These are phyloP conservation scores for Drosophila burlai DNA, from an alignment of 1,140 invertebrate species.

Conservation along the genomic window DNA sequence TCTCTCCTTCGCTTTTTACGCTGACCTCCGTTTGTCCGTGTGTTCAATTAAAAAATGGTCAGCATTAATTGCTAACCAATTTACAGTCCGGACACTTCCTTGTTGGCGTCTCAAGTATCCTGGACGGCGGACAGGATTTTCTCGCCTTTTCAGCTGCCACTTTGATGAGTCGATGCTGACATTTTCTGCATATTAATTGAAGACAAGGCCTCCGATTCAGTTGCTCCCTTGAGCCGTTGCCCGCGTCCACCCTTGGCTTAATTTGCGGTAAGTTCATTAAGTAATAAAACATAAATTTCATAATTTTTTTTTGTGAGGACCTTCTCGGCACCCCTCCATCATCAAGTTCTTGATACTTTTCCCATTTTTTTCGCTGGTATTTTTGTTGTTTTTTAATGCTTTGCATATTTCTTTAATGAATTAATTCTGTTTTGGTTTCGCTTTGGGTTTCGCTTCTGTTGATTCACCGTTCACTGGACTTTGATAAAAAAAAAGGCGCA, in stretches of 20 bases:
- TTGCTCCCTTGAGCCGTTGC: slow-evolving; percentile 15
- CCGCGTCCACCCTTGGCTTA: slow-evolving; percentile 68
- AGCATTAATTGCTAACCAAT: slow-evolving; percentile 75
- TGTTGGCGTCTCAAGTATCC: slow-evolving; percentile 39
- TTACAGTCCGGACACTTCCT: slow-evolving; percentile 56
- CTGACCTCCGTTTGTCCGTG: slow-evolving; percentile 28
- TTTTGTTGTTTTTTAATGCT: slow-evolving; percentile 64
- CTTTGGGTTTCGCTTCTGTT: slow-evolving; percentile 75
- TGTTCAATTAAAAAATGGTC: slow-evolving; percentile 73
- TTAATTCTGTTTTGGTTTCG: slow-evolving; percentile 82
- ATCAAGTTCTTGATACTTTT: slow-evolving; percentile 60
- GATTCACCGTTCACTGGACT: slow-evolving; percentile 82
- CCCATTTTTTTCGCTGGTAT: slow-evolving; percentile 36
- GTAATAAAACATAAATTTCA: slow-evolving; percentile 83
- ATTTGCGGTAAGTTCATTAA: slow-evolving; percentile 84
- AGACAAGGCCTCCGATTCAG: slow-evolving; percentile 50
- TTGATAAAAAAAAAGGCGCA: slow-evolving; percentile 73
- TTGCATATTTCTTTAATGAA: slow-evolving; percentile 84
- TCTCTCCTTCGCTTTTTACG: background rate
- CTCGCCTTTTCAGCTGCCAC: slow-evolving; percentile 21
- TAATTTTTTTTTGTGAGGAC: slow-evolving; percentile 51
- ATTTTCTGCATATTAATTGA: slow-evolving; percentile 84
- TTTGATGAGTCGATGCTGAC: slow-evolving; percentile 72
- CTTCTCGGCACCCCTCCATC: slow-evolving; percentile 19
- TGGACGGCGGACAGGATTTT: slow-evolving; percentile 38